Percentiles rank a stretch among this genome's conserved stretches.
These are phyloP conservation scores for Chaunax sp. DNA, from an alignment of 2,797 vertebrate genomes.

Conservation along the genomic window DNA sequence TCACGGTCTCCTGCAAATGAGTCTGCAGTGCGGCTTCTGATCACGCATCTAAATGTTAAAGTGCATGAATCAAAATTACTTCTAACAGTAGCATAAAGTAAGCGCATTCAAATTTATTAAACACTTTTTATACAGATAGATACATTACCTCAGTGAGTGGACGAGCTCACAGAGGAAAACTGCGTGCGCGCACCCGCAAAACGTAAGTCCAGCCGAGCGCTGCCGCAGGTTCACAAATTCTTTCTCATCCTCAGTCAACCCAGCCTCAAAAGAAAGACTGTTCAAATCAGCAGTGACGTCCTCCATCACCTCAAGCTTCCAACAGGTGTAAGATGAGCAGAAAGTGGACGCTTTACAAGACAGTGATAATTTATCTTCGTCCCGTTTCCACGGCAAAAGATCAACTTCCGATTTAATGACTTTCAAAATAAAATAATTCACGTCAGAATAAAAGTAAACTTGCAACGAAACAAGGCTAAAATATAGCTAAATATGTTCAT, in stretches of 20 bases:
- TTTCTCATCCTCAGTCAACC: slow-evolving; percentile 67
- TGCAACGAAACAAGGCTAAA: too few relatives aligned
- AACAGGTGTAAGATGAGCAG: rapidly evolving
- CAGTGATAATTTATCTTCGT: rapidly evolving
- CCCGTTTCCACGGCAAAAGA: slow-evolving; percentile 55
- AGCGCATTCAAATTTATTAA: too few relatives aligned
- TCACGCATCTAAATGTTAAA: slow-evolving; percentile 13
- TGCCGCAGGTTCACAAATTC: slow-evolving; percentile 63
- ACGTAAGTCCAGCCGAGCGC: slow-evolving; percentile 64
- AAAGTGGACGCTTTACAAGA: background rate
- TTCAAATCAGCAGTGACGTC: slow-evolving; percentile 67
- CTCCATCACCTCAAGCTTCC: slow-evolving; percentile 21
- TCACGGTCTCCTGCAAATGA: background rate
- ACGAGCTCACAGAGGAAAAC: slow-evolving; percentile 80
- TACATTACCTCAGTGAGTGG: slow-evolving; percentile 71
- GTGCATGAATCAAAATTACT: too few relatives aligned
- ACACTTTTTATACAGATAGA: too few relatives aligned
- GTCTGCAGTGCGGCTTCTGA: slow-evolving; percentile 20
- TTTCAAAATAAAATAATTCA: slow-evolving; percentile 52
- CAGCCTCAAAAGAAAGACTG: slow-evolving; percentile 75
- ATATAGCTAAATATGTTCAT: too few relatives aligned
- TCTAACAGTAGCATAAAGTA: too few relatives aligned
- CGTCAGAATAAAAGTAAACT: too few relatives aligned
- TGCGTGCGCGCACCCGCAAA: slow-evolving; percentile 81
- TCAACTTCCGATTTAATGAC: slow-evolving; percentile 23